These are phyloP conservation scores for Tribolium madens DNA, from an alignment of 1,140 invertebrate species.

Conservation along the genomic window DNA sequence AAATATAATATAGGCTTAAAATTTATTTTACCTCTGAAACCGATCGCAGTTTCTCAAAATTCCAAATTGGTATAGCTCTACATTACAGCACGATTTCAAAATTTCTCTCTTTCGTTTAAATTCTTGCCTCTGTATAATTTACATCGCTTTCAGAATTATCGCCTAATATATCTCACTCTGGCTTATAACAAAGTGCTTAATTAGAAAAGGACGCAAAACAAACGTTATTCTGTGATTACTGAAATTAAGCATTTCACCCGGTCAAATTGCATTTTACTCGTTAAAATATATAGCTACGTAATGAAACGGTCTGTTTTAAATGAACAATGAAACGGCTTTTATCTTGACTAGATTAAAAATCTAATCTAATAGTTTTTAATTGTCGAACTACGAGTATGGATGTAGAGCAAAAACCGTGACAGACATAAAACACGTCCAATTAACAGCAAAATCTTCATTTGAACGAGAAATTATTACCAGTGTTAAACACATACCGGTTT, in stretches of 20 bases:
- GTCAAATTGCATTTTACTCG: constrained; percentile 48
- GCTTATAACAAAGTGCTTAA: constrained; percentile 39
- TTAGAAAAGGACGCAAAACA: constrained; percentile 17
- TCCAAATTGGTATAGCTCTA: constrained; percentile 23
- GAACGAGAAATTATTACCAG: constrained; percentile 50
- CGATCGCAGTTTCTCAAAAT: not conserved
- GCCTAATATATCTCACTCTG: constrained; percentile 33
- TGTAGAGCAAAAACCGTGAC: constrained; percentile 31
- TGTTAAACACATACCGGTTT: constrained; percentile 43
- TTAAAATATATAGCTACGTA: constrained; percentile 44
- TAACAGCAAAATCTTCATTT: constrained; percentile 42
- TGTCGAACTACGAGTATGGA: constrained; percentile 2
- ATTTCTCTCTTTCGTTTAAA: constrained; percentile 18
- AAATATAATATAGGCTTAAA: constrained; percentile 19
- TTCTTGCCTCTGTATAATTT: constrained; percentile 30
- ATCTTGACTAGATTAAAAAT: constrained; percentile 18
- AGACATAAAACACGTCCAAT: constrained; percentile 9
- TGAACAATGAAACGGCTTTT: constrained; percentile 47
- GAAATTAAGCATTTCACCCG: constrained; percentile 47
- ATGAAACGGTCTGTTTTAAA: constrained; percentile 42
- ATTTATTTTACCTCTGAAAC: constrained; percentile 12
- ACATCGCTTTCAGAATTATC: constrained; percentile 26
- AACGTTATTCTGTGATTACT: constrained; percentile 43
- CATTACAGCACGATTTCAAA: constrained; percentile 7
- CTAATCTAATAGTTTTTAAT: constrained; percentile 32